These are phyloP conservation scores for Ennomos quercinarius DNA, from an alignment of 2,888 invertebrate genomes.

Conservation along the genomic window DNA sequence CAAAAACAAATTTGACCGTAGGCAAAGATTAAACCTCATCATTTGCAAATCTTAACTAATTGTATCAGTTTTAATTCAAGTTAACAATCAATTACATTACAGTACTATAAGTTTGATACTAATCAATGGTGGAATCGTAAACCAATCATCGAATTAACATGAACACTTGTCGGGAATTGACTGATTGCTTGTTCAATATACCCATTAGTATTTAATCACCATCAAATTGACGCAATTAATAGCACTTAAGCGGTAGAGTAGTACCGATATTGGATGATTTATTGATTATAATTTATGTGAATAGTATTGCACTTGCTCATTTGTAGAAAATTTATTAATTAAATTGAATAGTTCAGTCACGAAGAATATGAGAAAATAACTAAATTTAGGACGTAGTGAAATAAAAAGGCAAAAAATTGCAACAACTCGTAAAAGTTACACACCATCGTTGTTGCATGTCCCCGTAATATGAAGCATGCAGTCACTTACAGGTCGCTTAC, in stretches of 20 bases:
- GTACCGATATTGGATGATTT: constrained; percentile 50
- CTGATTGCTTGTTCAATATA: constrained; percentile 64
- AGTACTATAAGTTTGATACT: constrained; percentile 12
- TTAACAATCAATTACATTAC: constrained; percentile 20
- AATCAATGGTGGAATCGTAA: constrained; percentile 45
- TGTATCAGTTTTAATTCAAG: background rate
- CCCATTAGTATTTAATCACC: constrained; percentile 63
- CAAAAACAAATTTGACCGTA: too few species aligned
- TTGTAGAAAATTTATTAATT: background rate
- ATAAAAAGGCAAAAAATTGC: too few species aligned
- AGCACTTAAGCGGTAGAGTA: constrained; percentile 51
- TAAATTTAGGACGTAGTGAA: too few species aligned
- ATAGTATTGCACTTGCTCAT: constrained; percentile 19
- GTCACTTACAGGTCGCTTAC: too few species aligned
- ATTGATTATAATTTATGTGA: constrained; percentile 33
- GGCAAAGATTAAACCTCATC: too few species aligned
- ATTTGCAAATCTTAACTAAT: too few species aligned
- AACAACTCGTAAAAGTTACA: too few species aligned
- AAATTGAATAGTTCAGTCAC: background rate
- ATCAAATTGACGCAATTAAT: constrained; percentile 66
- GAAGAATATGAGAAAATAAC: too few species aligned
- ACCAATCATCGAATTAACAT: constrained; percentile 66
- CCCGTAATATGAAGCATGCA: too few species aligned
- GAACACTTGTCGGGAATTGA: constrained; percentile 65
- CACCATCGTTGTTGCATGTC: too few species aligned